These are phyloP conservation scores for Hydrocynus forskahlii DNA, from an alignment of 2,797 vertebrate genomes.

Conservation along the genomic window DNA sequence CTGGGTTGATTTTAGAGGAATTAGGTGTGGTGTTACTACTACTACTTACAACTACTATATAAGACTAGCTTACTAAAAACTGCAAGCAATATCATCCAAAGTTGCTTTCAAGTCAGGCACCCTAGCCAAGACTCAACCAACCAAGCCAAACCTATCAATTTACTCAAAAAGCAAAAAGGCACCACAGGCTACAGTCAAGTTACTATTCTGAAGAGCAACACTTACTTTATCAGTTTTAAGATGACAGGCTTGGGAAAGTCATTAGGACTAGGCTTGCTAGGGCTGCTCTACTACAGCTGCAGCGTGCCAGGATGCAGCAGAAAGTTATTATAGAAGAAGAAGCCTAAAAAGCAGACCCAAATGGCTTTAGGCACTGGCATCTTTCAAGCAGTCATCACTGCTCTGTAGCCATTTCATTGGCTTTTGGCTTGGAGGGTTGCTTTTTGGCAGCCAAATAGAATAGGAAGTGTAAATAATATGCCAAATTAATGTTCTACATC, in stretches of 20 bases:
- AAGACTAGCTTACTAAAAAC: slow-evolving; percentile 30
- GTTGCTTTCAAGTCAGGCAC: slow-evolving; percentile 34
- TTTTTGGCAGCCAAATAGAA: slow-evolving; percentile 42
- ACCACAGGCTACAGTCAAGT: slow-evolving; percentile 6
- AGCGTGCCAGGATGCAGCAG: slow-evolving; percentile 13
- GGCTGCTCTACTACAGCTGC: slow-evolving; percentile 17
- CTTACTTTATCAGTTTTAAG: slow-evolving; percentile 6
- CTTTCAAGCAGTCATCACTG: slow-evolving; percentile 30
- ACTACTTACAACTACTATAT: slow-evolving; percentile 4
- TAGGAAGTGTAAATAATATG: slow-evolving; percentile 57
- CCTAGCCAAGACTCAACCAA: slow-evolving; percentile 18
- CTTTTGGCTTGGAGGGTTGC: slow-evolving; percentile 40
- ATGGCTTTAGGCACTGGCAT: slow-evolving; percentile 26
- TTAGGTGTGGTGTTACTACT: slow-evolving; percentile 9
- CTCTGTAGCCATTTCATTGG: slow-evolving; percentile 33
- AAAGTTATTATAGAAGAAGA: slow-evolving; percentile 3
- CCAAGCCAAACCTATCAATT: slow-evolving; percentile 35
- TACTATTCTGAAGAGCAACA: background rate
- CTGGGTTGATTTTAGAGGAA: background rate
- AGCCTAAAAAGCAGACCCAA: slow-evolving; percentile 14
- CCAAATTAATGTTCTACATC: slow-evolving; percentile 51
- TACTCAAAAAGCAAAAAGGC: slow-evolving; percentile 32
- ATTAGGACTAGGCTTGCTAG: slow-evolving; percentile 8
- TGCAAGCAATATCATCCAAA: slow-evolving; percentile 49
- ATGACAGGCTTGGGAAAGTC: slow-evolving; percentile 20